phyloP scores from a whole-genome alignment of 2,888 invertebrate genomes.

The Chaitophorus viminalis region DNA sequence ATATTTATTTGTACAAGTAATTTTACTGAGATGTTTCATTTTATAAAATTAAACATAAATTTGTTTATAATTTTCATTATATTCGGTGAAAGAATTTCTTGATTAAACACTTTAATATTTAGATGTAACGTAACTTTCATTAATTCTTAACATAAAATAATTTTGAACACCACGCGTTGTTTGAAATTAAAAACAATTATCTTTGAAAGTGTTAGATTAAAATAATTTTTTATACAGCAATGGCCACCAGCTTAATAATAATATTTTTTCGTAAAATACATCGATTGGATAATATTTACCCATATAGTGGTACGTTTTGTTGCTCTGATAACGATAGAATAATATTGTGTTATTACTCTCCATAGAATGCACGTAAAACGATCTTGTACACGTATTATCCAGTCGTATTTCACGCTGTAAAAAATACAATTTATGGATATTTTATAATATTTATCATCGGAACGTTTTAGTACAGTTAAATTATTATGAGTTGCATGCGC shows the following conservation, averaged over 20 bases:
- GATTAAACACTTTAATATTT: too few relatives aligned
- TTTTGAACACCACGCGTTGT: too few relatives aligned
- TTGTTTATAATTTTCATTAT: too few relatives aligned
- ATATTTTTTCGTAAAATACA: too few relatives aligned
- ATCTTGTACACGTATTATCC: background rate
- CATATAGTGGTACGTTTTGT: background rate
- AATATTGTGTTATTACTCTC: background rate
- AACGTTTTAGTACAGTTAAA: background rate
- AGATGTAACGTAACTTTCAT: too few relatives aligned
- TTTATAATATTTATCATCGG: background rate
- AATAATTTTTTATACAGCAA: background rate
- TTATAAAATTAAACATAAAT: too few relatives aligned
- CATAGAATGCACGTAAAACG: background rate
- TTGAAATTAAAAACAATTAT: background rate
- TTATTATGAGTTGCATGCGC: background rate
- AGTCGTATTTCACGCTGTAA: background rate
- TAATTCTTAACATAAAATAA: too few relatives aligned
- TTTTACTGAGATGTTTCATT: too few relatives aligned
- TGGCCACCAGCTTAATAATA: background rate
- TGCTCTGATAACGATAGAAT: background rate
- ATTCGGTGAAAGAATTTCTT: too few relatives aligned
- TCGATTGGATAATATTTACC: background rate
- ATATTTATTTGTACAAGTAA: too few relatives aligned
- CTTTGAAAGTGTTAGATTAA: background rate
- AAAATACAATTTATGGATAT: background rate